phyloP scores from a whole-genome alignment of 2,797 vertebrate genomes.

The Linurgus olivaceus region DNA sequence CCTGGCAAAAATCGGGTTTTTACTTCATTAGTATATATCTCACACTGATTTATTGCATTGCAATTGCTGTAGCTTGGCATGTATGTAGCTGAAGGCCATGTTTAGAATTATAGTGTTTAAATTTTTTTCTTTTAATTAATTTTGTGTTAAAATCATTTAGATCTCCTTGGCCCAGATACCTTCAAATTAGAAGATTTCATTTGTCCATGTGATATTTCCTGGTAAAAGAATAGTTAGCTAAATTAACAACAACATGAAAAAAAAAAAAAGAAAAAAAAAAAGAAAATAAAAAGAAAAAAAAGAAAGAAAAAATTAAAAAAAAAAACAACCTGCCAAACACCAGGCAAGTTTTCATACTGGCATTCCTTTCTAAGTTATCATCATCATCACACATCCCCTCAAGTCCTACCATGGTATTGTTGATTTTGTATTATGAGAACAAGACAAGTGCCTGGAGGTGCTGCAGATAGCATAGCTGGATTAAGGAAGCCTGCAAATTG shows the following conservation, averaged over 20 bases:
- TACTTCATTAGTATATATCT: slow-evolving; percentile 31
- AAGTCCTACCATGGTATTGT: not conserved
- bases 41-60: slow-evolving; percentile 47
- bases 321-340: not conserved
- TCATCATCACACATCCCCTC: slow-evolving; percentile 20
- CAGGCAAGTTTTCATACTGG: slow-evolving; percentile 15
- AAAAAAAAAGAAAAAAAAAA: too few relatives aligned
- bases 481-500: slow-evolving; percentile 34
- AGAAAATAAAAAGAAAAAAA: not conserved
- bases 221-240: not conserved
- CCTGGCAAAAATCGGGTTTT: slow-evolving; percentile 53
- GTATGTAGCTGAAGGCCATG: slow-evolving; percentile 34
- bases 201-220: slow-evolving; percentile 13
- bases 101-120: slow-evolving; percentile 47
- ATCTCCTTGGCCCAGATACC: not conserved
- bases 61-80: slow-evolving; percentile 43
- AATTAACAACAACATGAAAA: not conserved
- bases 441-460: slow-evolving; percentile 28
- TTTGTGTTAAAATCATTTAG: slow-evolving; percentile 33
- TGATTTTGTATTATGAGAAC: slow-evolving; percentile 49
- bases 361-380: slow-evolving; percentile 56
- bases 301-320: not conserved
- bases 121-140: slow-evolving; percentile 39
- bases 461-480: not conserved
- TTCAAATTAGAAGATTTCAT: not conserved